These are phyloP conservation scores for Neosalanx taihuensis DNA, from an alignment of 2,797 vertebrate genomes.

Conservation along the genomic window DNA sequence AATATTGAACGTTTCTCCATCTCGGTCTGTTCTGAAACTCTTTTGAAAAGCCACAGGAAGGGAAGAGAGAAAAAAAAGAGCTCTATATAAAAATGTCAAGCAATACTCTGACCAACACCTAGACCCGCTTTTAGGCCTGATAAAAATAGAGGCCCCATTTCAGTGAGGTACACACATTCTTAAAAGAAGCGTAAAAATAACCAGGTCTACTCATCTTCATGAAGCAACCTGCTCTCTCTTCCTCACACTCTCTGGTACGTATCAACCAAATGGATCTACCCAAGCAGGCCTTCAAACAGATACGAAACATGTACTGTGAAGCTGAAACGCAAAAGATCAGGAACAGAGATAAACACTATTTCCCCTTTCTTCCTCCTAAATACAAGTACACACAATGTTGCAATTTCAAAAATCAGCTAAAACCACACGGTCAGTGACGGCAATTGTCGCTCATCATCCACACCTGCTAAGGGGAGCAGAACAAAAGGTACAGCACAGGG, in stretches of 20 bases:
- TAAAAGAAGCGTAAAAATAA: slow-evolving; percentile 11
- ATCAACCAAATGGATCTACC: neutral
- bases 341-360: neutral
- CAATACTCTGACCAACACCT: slow-evolving; percentile 28
- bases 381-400: neutral
- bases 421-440: too few relatives aligned
- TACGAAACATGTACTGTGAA: neutral
- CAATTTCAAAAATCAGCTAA: neutral
- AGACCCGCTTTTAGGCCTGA: slow-evolving; percentile 15
- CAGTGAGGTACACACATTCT: slow-evolving; percentile 19
- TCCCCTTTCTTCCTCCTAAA: neutral
- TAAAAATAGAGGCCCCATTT: slow-evolving; percentile 28
- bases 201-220: slow-evolving; percentile 12
- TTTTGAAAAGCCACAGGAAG: neutral
- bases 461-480: too few relatives aligned
- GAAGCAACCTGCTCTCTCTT: neutral
- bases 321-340: neutral
- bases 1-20: too few relatives aligned
- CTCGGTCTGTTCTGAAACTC: neutral
- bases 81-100: slow-evolving; percentile 19
- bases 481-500: too few relatives aligned
- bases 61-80: slow-evolving; percentile 29
- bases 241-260: neutral
- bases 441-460: too few relatives aligned
- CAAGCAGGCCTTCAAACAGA: neutral